Base-by-base conservation (phyloP, 2,888 invertebrate genomes). In the Diloba caeruleocephala region DNA sequence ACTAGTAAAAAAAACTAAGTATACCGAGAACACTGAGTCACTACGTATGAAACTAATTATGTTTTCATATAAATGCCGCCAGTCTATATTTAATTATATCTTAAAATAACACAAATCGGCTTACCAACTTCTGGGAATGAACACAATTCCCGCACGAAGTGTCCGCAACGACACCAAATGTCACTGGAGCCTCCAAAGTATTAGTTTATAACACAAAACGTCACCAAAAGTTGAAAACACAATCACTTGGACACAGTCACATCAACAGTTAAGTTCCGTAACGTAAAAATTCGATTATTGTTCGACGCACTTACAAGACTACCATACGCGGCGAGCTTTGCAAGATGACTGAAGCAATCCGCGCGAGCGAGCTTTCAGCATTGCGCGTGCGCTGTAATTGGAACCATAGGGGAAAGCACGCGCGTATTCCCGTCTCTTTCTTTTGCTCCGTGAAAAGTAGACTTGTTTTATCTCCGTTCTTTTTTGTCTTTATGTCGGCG, bases 81-180 rank as follows among this genome's bases (percentile, higher is more conserved):
- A 52, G 84, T 82, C 92, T 92, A 92, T 86, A 91, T 91, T 90
- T 91, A 93, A 92, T 91, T 90, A 88, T 84, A 87, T 82, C 88
- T 85, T 80, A 89, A 91, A 90, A 92, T 90, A 92, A 89, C 86
- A 86, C 83, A 85, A 87, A 85, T 85, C 80, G 57, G 70, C 92
- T 90, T 85, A 92, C 92, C 91, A 84, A 77, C 75, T 84, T 84
- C 86, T 76, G 62, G 79, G 85, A 86, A 88, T 79, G 74, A 78
- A 77, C 68, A 77, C 80, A 81, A 81, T 79, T 78, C 82, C 79
- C 74, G 65, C 71, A 64, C 62, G 68, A 68, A 62, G 63, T 70
- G 85, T 81, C 81, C 79, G 78, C 83, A 75, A 76, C 71, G 36
- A 33, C 49, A 63, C 66, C 63, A 56, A 59, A 44, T 50, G 58